Evolutionary conservation across 30 jellyfish, hydroid and myxozoan species (phyloP).

Genomic region (Turritopsis dohrnii): DNA sequence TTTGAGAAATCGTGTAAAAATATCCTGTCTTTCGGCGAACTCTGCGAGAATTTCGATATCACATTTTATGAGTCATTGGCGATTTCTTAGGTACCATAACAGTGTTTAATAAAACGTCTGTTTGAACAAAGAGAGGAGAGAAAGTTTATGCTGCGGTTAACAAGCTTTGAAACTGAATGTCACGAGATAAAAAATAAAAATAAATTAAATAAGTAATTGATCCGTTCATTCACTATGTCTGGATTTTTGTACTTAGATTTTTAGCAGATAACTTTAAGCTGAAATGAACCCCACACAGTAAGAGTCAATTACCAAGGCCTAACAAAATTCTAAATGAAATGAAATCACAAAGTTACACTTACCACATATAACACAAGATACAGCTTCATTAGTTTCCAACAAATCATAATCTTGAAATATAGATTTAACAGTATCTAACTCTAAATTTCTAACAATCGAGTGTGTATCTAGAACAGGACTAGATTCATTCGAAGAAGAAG

Average conservation of each 20-base stretch:
- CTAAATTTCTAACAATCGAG: conserved; percentile 55
- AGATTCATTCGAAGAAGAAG: conserved; percentile 72
- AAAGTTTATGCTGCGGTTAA: background rate
- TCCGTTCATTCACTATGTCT: background rate
- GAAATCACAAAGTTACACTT: conserved; percentile 9
- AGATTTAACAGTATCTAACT: conserved; percentile 76
- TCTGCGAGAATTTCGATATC: background rate
- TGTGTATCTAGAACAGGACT: conserved; percentile 31
- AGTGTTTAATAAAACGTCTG: background rate
- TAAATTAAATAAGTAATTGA: background rate
- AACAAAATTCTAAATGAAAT: too few relatives aligned
- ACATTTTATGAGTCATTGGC: background rate
- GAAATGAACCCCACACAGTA: too few relatives aligned
- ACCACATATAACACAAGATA: conserved; percentile 91
- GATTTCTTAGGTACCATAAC: background rate
- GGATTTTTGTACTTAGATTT: too few relatives aligned
- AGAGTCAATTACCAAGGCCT: too few relatives aligned
- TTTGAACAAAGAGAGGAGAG: background rate
- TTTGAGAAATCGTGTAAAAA: background rate
- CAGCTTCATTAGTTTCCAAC: conserved; percentile 70
- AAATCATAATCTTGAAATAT: conserved; percentile 69
- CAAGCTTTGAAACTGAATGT: background rate
- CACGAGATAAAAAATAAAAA: background rate
- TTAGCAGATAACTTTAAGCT: too few relatives aligned
- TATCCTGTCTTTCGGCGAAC: background rate